Conservation (phyloP, 2,113 vertebrate genomes). For the Paradoxurus hermaphroditus region DNA sequence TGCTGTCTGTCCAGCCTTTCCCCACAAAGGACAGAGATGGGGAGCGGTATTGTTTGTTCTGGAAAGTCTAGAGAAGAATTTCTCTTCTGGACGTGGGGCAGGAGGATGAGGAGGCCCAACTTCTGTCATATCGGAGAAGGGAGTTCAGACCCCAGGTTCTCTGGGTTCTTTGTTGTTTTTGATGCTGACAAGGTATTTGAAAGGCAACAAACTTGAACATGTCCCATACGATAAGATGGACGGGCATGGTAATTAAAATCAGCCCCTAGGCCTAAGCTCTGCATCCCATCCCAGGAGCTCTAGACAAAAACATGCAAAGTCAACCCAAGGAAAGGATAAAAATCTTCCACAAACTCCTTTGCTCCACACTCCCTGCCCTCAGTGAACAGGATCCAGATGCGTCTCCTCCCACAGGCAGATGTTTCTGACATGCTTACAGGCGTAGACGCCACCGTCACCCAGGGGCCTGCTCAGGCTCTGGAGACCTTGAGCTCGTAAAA, state of each 20-base stretch:
- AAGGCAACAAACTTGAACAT: background rate
- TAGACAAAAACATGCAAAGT: background rate
- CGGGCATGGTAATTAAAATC: background rate
- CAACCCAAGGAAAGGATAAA: slow-evolving; percentile 34
- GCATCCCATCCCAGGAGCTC: background rate
- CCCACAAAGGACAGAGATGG: accelerated
- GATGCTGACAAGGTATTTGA: background rate
- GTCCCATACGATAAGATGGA: background rate
- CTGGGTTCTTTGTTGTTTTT: background rate
- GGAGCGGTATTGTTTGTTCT: background rate
- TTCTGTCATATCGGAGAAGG: slow-evolving; percentile 25
- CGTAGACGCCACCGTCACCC: background rate
- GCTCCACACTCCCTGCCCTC: background rate
- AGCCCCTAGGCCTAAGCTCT: background rate
- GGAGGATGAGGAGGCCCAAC: background rate
- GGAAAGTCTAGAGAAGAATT: slow-evolving; percentile 17
- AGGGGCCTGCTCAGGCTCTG: background rate
- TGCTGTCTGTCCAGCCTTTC: background rate
- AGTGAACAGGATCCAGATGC: slow-evolving; percentile 56
- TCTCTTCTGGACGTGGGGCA: background rate
- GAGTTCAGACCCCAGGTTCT: background rate
- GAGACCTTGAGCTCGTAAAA: background rate
- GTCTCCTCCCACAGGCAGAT: slow-evolving; percentile 56
- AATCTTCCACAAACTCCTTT: slow-evolving; percentile 9
- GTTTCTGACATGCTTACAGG: slow-evolving; percentile 28